A percentile compares a stretch with the other conserved stretches of the same genome.
Evolutionary conservation across 2,888 invertebrate genomes (phyloP).

Genomic region (Gymnoscelis rufifasciata): DNA sequence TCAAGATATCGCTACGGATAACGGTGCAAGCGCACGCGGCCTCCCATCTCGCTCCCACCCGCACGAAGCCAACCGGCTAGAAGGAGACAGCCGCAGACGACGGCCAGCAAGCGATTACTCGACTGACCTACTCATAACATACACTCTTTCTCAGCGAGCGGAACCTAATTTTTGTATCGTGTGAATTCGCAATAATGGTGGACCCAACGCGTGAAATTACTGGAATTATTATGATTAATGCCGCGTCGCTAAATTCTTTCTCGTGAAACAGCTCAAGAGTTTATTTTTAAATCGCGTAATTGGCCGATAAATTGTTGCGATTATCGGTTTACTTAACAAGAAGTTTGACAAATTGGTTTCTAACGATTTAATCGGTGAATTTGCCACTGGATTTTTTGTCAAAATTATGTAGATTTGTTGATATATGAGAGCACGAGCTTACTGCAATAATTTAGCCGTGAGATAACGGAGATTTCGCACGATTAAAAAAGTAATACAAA

Average conservation of each 20-base stretch:
- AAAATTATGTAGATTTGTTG: neutral
- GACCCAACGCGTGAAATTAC: conserved; percentile 58
- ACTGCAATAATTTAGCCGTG: conserved; percentile 11
- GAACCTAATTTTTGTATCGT: conserved; percentile 76
- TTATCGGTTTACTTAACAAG: conserved; percentile 23
- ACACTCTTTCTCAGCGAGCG: conserved; percentile 80
- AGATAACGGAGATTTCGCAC: neutral
- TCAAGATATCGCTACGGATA: conserved; percentile 77
- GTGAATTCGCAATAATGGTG: conserved; percentile 63
- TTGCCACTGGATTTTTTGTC: conserved; percentile 2
- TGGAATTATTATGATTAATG: conserved; percentile 37
- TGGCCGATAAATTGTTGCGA: conserved; percentile 25
- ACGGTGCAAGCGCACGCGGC: conserved; percentile 72
- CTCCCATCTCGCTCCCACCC: conserved; percentile 38
- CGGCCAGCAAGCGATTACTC: conserved; percentile 72
- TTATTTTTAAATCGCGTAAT: conserved; percentile 22
- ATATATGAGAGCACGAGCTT: conserved; percentile 8
- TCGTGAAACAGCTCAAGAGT: conserved; percentile 27
- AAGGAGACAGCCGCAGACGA: conserved; percentile 54
- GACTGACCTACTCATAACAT: conserved; percentile 77
- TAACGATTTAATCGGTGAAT: conserved; percentile 14
- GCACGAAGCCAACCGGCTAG: conserved; percentile 1
- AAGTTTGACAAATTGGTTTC: conserved; percentile 28
- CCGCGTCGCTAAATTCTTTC: conserved; percentile 32
- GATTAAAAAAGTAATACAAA: neutral